phyloP scores from a whole-genome alignment of 2,113 vertebrate species.

The Alligator sinensis region DNA sequence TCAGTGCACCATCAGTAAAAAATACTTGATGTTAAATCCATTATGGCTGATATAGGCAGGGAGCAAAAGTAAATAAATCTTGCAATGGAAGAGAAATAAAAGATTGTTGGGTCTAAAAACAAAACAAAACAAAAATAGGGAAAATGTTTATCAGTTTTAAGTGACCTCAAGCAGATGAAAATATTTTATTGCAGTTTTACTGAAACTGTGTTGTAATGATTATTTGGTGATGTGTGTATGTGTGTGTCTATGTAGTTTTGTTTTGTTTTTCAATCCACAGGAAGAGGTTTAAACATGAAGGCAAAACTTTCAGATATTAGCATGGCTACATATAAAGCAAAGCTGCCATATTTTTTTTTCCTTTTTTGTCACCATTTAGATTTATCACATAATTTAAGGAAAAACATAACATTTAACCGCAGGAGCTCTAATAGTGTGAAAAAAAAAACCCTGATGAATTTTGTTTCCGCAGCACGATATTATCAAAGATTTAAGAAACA shows the following conservation, averaged over 20 bases:
- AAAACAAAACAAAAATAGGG: not conserved
- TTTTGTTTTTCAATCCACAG: slow-evolving; percentile 73
- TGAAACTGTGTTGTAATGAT: slow-evolving; percentile 58
- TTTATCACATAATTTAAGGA: slow-evolving; percentile 77
- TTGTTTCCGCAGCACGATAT: slow-evolving; percentile 86
- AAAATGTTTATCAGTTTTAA: not conserved
- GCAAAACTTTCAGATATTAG: slow-evolving; percentile 77
- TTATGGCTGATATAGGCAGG: not conserved
- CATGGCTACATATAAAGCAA: slow-evolving; percentile 78
- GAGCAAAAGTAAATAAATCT: not conserved
- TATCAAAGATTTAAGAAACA: slow-evolving; percentile 88
- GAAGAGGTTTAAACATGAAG: slow-evolving; percentile 89
- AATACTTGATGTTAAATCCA: not conserved
- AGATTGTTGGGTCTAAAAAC: slow-evolving; percentile 67
- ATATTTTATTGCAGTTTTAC: slow-evolving; percentile 44
- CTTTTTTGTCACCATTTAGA: slow-evolving; percentile 80
- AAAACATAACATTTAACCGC: slow-evolving; percentile 71
- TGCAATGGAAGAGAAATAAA: slow-evolving; percentile 8
- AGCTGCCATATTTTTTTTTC: slow-evolving; percentile 69
- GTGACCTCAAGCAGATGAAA: slow-evolving; percentile 31
- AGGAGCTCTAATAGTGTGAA: slow-evolving; percentile 77
- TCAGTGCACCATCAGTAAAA: not conserved
- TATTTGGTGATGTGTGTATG: slow-evolving; percentile 6
- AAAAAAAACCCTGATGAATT: slow-evolving; percentile 83
- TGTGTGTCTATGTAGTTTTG: slow-evolving; percentile 55